Conservation (phyloP, 2,888 invertebrate species). For the Syrphus vitripennis region DNA sequence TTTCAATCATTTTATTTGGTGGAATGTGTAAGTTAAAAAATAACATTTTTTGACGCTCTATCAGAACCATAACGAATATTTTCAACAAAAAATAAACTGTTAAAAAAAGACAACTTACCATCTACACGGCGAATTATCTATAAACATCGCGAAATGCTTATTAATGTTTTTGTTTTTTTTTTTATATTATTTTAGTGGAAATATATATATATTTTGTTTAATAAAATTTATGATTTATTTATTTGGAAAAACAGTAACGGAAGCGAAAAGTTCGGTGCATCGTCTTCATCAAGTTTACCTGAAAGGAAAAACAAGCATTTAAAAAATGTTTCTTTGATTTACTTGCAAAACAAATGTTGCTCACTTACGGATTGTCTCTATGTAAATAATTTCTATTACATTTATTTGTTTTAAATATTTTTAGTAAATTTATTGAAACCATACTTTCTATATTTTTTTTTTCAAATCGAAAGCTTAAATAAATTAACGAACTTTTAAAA, state of each 20-base stretch:
- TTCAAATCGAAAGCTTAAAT: not conserved
- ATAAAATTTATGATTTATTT: slow-evolving; percentile 30
- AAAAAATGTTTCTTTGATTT: not conserved
- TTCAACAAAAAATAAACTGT: not conserved
- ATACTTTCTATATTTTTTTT: not conserved
- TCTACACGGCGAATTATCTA: slow-evolving; percentile 46
- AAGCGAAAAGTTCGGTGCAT: slow-evolving; percentile 32
- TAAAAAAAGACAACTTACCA: slow-evolving; percentile 49
- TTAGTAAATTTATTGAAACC: not conserved
- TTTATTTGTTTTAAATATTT: not conserved
- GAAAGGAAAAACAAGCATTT: not conserved
- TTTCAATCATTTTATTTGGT: no score
- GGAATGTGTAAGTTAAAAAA: not conserved
- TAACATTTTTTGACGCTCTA: not conserved
- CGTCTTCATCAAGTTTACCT: slow-evolving; percentile 49
- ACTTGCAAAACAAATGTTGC: slow-evolving; percentile 1
- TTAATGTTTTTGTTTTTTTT: not conserved
- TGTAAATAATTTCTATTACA: no score
- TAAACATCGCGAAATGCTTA: slow-evolving; percentile 36
- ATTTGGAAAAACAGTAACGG: slow-evolving; percentile 48
- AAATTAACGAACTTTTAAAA: not conserved
- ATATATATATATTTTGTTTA: slow-evolving; percentile 39
- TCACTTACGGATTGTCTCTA: not conserved
- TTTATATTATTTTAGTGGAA: slow-evolving; percentile 6
- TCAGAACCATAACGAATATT: slow-evolving; percentile 59